Evolutionary conservation across 2,888 invertebrate species (phyloP).

Genomic region (Agrochola lychnidis): DNA sequence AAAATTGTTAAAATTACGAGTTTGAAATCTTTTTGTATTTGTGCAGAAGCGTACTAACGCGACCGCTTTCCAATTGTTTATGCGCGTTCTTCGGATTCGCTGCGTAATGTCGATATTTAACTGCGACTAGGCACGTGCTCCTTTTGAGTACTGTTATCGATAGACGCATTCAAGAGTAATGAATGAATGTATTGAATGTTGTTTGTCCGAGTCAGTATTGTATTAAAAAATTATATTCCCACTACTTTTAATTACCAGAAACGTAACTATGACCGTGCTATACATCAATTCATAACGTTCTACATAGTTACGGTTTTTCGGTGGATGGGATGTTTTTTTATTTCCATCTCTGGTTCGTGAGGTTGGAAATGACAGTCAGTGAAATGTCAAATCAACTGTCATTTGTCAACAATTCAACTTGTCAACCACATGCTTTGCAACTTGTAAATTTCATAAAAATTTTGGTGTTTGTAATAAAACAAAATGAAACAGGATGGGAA

Average conservation of each 20-base stretch:
- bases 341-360: background rate
- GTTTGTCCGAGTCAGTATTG: background rate
- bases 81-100: slow-evolving; percentile 48
- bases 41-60: slow-evolving; percentile 14
- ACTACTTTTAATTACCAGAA: background rate
- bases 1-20: slow-evolving; percentile 31
- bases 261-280: background rate
- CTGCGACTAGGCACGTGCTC: slow-evolving; percentile 38
- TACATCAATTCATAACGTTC: background rate
- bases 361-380: background rate
- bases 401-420: background rate
- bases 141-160: slow-evolving; percentile 24
- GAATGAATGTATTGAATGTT: background rate
- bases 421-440: slow-evolving; percentile 2
- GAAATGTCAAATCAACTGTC: slow-evolving; percentile 22
- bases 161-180: background rate
- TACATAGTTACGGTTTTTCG: slow-evolving; percentile 13
- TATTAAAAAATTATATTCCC: background rate
- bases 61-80: slow-evolving; percentile 32
- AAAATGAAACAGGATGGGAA: slow-evolving; percentile 78
- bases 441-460: background rate
- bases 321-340: too few species aligned
- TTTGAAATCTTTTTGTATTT: background rate
- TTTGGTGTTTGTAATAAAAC: slow-evolving; percentile 5
- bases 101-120: slow-evolving; percentile 44